Evolutionary conservation across 2,113 vertebrate genomes (phyloP).

Genomic region (Phalacrocorax pelagicus): DNA sequence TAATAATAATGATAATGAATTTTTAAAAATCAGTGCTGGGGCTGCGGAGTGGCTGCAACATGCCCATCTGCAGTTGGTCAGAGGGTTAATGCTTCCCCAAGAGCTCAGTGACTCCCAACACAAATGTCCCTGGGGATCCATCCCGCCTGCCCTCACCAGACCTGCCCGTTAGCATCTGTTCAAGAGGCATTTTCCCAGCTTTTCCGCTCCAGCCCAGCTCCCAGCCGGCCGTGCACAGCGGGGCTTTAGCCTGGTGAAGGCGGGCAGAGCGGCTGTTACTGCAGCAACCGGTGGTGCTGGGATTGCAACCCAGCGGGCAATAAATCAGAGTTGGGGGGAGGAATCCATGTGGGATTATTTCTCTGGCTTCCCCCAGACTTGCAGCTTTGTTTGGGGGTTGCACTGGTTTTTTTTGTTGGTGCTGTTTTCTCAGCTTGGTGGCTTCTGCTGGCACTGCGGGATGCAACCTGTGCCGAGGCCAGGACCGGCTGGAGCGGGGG

Average conservation of each 20-base stretch:
- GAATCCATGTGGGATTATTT: not conserved
- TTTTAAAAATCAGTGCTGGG: not conserved
- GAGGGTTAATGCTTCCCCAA: not conserved
- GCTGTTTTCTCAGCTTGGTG: not conserved
- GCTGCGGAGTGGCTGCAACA: not conserved
- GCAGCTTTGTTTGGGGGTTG: not conserved
- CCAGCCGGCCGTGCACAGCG: not conserved
- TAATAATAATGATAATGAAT: not conserved
- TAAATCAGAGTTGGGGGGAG: not conserved
- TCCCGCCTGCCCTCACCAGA: not conserved
- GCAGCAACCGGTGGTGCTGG: not conserved
- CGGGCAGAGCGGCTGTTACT: not conserved
- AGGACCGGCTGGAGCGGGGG: not conserved
- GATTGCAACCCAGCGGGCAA: not conserved
- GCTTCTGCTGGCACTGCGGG: not conserved
- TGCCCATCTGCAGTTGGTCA: not conserved
- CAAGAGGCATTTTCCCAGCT: not conserved
- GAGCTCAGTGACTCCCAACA: not conserved
- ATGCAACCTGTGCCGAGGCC: not conserved
- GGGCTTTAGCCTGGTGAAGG: not conserved
- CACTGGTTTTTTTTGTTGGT: not conserved
- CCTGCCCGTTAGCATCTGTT: not conserved
- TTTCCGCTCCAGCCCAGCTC: not conserved
- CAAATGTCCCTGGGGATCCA: not conserved
- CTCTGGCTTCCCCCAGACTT: not conserved